These are phyloP conservation scores for Rhincodon typus DNA, from an alignment of 2,797 vertebrate genomes.

Conservation along the genomic window DNA sequence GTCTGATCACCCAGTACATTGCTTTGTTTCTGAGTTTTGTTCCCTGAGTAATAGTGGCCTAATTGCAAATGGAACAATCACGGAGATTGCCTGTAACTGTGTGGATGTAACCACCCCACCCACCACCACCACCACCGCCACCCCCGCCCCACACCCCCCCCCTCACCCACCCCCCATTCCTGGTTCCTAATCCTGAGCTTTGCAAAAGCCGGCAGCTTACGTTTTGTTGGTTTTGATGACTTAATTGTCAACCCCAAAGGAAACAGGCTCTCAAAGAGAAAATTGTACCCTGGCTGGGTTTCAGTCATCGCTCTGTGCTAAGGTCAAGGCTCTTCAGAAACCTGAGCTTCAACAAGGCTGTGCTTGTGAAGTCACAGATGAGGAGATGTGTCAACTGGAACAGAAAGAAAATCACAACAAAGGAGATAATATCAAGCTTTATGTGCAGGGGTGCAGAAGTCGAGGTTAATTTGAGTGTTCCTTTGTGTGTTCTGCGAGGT, in stretches of 20 bases:
- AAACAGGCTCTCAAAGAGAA: background rate
- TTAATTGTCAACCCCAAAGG: background rate
- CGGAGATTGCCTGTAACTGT: too few relatives aligned
- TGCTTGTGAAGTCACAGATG: background rate
- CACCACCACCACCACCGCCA: too few relatives aligned
- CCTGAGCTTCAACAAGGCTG: background rate
- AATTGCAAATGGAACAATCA: background rate
- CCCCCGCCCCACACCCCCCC: too few relatives aligned
- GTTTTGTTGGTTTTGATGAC: background rate
- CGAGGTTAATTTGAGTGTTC: background rate
- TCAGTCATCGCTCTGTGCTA: background rate
- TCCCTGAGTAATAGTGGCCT: background rate
- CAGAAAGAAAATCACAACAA: background rate
- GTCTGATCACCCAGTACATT: background rate
- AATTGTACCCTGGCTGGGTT: background rate
- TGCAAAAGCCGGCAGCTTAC: background rate
- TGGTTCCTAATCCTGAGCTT: background rate
- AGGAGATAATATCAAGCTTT: background rate
- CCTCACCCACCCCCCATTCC: too few relatives aligned
- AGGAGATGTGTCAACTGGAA: background rate
- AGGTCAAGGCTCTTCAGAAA: background rate
- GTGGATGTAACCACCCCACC: background rate
- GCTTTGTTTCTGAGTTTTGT: background rate
- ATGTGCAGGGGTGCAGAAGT: background rate
- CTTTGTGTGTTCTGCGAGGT: background rate